A percentile compares a stretch with the other conserved stretches of the same genome.
Evolutionary conservation across 2,797 vertebrate genomes (phyloP).

Genomic region (Phalanger gymnotis): DNA sequence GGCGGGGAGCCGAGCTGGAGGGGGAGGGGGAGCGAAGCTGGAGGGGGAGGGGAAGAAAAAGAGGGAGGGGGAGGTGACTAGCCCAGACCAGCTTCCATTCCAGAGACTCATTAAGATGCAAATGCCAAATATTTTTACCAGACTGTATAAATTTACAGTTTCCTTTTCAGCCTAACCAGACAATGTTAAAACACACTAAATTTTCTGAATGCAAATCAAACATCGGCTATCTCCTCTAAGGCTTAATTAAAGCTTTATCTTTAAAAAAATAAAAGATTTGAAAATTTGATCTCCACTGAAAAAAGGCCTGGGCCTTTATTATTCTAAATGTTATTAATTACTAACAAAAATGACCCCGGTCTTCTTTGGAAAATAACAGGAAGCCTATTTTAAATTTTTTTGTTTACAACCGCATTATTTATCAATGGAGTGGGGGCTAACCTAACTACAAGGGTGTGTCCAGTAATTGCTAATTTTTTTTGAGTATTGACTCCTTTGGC

Average conservation of each 20-base stretch:
- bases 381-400: constrained; percentile 53
- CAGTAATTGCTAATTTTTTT: background rate
- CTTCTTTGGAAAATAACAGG: constrained; percentile 64
- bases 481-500: background rate
- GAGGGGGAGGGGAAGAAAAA: background rate
- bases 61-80: constrained; percentile 22
- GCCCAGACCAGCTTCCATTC: constrained; percentile 65
- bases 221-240: constrained; percentile 57
- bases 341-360: constrained; percentile 38
- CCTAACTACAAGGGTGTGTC: background rate
- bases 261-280: constrained; percentile 35
- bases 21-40: fast-evolving
- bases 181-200: constrained; percentile 57
- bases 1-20: fast-evolving
- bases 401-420: background rate
- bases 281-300: background rate
- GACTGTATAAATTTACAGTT: constrained; percentile 75
- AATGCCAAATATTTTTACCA: constrained; percentile 78
- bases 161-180: constrained; percentile 70
- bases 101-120: constrained; percentile 68
- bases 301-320: background rate
- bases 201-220: constrained; percentile 71
- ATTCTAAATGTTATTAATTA: constrained; percentile 63
- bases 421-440: background rate
- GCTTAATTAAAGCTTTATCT: constrained; percentile 63